Percentiles rank a stretch among this genome's conserved stretches.
phyloP scores from a whole-genome alignment of 2,888 invertebrate species.

The Cheilosia impressa region DNA sequence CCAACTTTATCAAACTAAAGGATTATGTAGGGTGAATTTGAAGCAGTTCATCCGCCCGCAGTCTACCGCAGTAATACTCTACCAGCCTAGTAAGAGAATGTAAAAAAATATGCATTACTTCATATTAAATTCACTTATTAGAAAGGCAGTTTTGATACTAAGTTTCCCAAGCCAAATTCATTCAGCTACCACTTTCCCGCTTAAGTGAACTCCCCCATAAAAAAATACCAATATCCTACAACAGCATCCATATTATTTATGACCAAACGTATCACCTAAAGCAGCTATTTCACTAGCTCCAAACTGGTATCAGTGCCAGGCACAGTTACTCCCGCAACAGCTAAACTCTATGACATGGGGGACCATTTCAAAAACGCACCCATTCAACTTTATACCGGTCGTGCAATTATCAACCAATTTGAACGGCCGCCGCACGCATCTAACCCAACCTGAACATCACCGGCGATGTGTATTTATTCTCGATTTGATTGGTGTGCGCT shows the following conservation, averaged over 20 bases:
- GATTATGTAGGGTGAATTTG: too few relatives aligned
- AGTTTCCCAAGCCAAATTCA: not conserved
- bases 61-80: too few relatives aligned
- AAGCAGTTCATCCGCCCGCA: too few relatives aligned
- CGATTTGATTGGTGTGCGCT: conserved; percentile 65
- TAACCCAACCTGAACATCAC: conserved; percentile 36
- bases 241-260: conserved; percentile 23
- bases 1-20: too few relatives aligned
- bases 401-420: conserved; percentile 63
- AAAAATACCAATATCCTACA: conserved; percentile 7
- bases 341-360: conserved; percentile 36
- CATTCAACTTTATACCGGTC: conserved; percentile 36
- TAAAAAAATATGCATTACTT: too few relatives aligned
- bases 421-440: conserved; percentile 54
- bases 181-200: conserved; percentile 33
- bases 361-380: conserved; percentile 41
- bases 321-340: conserved; percentile 6
- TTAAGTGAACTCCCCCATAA: conserved; percentile 28
- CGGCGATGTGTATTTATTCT: conserved; percentile 57
- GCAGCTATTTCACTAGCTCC: conserved; percentile 8
- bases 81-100: too few relatives aligned
- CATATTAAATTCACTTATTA: not conserved
- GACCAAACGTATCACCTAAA: conserved; percentile 15
- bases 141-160: not conserved
- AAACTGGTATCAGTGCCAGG: conserved; percentile 20